phyloP scores from a whole-genome alignment of 2,797 vertebrate species.

The Myioborus melanocephalus region DNA sequence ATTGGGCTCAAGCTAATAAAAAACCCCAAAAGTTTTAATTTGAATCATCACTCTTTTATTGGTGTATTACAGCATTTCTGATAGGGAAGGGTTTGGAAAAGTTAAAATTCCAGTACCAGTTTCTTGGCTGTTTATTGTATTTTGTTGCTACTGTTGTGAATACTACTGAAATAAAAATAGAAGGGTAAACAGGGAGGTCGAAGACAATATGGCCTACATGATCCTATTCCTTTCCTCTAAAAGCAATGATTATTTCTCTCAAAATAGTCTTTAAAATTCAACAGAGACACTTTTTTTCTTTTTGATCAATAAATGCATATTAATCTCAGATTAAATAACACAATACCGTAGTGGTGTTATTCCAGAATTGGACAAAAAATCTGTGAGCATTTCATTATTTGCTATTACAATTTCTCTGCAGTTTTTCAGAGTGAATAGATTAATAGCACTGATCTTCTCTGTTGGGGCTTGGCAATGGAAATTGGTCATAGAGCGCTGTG shows the following conservation, averaged over 20 bases:
- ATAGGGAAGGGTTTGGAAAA: background rate
- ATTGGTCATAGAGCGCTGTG: background rate
- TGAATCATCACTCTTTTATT: background rate
- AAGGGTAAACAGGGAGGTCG: background rate
- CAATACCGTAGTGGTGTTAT: background rate
- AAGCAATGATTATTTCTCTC: background rate
- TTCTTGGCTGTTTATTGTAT: background rate
- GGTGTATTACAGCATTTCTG: background rate
- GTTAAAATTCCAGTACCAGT: background rate
- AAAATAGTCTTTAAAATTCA: background rate
- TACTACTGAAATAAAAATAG: background rate
- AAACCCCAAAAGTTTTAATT: background rate
- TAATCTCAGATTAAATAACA: background rate
- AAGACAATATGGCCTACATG: background rate
- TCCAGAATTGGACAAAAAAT: background rate
- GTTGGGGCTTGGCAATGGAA: background rate
- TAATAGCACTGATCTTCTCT: background rate
- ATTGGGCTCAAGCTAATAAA: background rate
- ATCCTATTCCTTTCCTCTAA: background rate
- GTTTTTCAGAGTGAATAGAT: background rate
- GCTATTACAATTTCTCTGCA: background rate
- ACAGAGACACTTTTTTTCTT: background rate
- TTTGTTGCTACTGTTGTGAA: background rate
- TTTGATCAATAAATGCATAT: background rate
- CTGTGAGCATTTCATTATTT: background rate